These are phyloP conservation scores for Bruchidius siliquastri DNA, from an alignment of 2,888 invertebrate species.

Conservation along the genomic window DNA sequence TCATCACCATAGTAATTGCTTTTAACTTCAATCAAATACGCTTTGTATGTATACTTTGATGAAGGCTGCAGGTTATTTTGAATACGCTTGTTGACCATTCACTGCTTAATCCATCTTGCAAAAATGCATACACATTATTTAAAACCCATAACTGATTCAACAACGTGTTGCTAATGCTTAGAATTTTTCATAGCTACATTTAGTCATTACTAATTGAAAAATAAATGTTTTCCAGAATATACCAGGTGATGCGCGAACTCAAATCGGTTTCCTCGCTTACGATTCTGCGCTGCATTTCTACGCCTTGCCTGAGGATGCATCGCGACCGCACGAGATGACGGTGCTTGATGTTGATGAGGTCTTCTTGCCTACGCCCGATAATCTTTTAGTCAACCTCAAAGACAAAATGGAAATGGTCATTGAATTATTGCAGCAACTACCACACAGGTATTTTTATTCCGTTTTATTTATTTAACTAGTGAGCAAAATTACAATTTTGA, in stretches of 20 bases:
- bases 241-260: constrained; percentile 91
- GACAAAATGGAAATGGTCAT: constrained; percentile 74
- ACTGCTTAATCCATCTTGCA: too few species aligned
- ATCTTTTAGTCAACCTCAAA: constrained; percentile 85
- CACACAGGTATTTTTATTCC: constrained; percentile 54
- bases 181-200: too few species aligned
- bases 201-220: too few species aligned
- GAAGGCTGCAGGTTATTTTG: too few species aligned
- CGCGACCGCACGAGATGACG: constrained; percentile 82
- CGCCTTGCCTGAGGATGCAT: constrained; percentile 71
- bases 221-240: constrained; percentile 56
- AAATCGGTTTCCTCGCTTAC: constrained; percentile 90
- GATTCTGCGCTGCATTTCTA: constrained; percentile 93
- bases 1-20: too few species aligned
- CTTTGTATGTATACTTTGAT: too few species aligned
- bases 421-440: constrained; percentile 74
- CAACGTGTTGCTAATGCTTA: too few species aligned
- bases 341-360: constrained; percentile 92
- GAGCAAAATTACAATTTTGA: too few species aligned
- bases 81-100: too few species aligned
- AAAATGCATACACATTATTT: too few species aligned
- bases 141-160: too few species aligned
- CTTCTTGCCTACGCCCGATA: constrained; percentile 91
- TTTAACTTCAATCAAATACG: too few species aligned
- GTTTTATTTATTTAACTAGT: neutral